A percentile compares a stretch with the other conserved stretches of the same genome.
phyloP scores from a whole-genome alignment of 2,888 invertebrate species.

The Eupithecia subumbrata region DNA sequence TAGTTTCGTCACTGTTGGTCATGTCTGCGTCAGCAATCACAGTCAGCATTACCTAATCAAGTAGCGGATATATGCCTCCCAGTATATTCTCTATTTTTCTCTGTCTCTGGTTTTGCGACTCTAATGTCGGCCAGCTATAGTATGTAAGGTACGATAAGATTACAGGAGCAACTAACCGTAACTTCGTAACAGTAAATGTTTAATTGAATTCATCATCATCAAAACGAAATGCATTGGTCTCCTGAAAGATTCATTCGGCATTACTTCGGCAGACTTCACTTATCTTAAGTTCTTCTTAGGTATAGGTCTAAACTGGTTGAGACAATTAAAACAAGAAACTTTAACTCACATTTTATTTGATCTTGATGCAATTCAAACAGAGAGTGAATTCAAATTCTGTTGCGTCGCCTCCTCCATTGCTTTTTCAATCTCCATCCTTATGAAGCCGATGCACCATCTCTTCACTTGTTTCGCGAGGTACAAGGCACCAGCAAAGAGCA shows the following conservation, averaged over 20 bases:
- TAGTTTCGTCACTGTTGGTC: background rate
- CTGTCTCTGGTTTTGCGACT: background rate
- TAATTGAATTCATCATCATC: background rate
- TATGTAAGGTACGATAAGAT: background rate
- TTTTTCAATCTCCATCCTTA: constrained; percentile 53
- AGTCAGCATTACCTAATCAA: background rate
- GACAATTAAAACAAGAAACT: constrained; percentile 4
- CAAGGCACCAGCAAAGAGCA: constrained; percentile 50
- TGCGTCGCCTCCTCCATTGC: constrained; percentile 45
- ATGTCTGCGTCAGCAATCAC: background rate
- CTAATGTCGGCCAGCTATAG: background rate
- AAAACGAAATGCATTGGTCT: background rate
- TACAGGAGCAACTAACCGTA: background rate
- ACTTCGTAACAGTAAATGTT: background rate
- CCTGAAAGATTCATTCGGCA: background rate
- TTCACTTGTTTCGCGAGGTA: constrained; percentile 52
- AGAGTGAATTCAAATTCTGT: constrained; percentile 34
- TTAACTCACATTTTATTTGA: constrained; percentile 26
- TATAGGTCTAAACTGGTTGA: background rate
- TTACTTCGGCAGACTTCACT: too few species aligned
- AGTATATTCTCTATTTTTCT: background rate
- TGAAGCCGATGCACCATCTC: constrained; percentile 49
- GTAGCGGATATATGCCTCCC: background rate
- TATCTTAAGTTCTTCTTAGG: background rate
- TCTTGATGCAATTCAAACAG: constrained; percentile 11